These are phyloP conservation scores for Poecilia latipinna DNA, from an alignment of 2,113 vertebrate genomes.

Conservation along the genomic window DNA sequence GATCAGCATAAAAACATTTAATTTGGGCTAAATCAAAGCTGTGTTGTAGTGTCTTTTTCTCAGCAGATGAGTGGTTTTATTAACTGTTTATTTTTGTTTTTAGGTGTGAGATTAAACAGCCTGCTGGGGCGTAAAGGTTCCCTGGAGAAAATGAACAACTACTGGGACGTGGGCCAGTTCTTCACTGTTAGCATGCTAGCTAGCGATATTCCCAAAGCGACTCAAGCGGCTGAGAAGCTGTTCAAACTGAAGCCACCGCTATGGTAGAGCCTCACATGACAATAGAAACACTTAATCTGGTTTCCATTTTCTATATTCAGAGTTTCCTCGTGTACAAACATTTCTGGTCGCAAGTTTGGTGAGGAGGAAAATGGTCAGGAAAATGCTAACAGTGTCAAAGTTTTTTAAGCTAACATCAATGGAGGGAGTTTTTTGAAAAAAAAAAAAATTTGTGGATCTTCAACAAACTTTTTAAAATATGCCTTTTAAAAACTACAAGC, in stretches of 20 bases:
- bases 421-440: not conserved
- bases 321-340: not conserved
- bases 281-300: not conserved
- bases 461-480: not conserved
- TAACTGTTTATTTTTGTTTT: not conserved
- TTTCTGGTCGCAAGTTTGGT: not conserved
- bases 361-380: not conserved
- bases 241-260: conserved; percentile 94
- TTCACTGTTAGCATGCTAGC: conserved; percentile 93
- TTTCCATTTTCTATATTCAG: not conserved
- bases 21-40: not conserved
- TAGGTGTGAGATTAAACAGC: conserved; percentile 92
- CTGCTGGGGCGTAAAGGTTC: conserved; percentile 94
- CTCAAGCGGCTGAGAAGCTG: conserved; percentile 93
- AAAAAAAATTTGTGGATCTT: not conserved
- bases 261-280: conserved; percentile 81
- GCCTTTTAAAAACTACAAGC: not conserved
- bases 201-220: conserved; percentile 88
- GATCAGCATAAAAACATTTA: too few relatives aligned
- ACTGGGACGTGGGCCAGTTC: conserved; percentile 97
- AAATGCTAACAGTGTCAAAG: not conserved
- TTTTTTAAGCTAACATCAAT: not conserved
- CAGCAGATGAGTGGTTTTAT: not conserved
- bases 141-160: conserved; percentile 95
- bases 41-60: not conserved